These are phyloP conservation scores for Zosterops pallidus DNA, from an alignment of 2,113 vertebrate genomes.

Conservation along the genomic window DNA sequence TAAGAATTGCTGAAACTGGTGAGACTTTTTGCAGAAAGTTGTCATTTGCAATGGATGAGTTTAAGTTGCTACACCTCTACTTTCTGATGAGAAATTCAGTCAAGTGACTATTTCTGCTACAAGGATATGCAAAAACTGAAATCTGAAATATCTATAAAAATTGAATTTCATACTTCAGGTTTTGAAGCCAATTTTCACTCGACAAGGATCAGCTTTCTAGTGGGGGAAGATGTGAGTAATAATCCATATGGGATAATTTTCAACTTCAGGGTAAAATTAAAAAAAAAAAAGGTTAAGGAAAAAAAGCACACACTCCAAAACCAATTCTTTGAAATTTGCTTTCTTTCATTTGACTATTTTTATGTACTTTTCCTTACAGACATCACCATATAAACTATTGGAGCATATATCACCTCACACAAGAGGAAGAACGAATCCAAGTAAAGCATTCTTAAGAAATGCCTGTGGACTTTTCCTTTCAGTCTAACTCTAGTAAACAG, in stretches of 20 bases:
- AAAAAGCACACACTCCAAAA: neutral
- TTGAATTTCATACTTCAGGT: neutral
- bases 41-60: neutral
- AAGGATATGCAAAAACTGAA: neutral
- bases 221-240: constrained; percentile 21
- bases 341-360: neutral
- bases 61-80: neutral
- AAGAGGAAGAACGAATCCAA: neutral
- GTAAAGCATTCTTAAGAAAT: neutral
- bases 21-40: neutral
- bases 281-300: neutral
- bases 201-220: neutral
- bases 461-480: neutral
- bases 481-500: neutral
- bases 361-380: neutral
- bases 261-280: neutral
- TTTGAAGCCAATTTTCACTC: constrained; percentile 46
- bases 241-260: constrained; percentile 43
- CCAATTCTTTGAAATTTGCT: neutral
- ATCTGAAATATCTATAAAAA: constrained; percentile 15
- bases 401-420: neutral
- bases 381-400: neutral
- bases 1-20: neutral
- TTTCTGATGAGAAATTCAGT: constrained; percentile 10
- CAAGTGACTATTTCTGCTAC: neutral